Base-by-base conservation (phyloP, 2,888 invertebrate genomes). In the Tortricodes alternella region DNA sequence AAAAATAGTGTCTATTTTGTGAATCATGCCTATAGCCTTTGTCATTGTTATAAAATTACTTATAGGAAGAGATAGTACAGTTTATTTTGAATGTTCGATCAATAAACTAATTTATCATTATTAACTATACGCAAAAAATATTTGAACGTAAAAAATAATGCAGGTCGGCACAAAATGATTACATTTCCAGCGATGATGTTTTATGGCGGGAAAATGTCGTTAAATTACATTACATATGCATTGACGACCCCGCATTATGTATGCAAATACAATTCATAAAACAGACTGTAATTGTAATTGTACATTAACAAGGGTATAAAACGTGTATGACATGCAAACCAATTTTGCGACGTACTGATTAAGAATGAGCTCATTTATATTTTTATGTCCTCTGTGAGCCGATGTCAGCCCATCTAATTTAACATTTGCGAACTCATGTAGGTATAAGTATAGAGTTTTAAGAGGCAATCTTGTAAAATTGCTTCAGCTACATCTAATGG, bases 211-310 rank as follows among this genome's bases (percentile, higher is more conserved):
- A 23, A 27, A 21, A 27, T 29, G 13, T 49, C 48, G 21, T 55
- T 35, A 55, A 55, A 55, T 55, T 55, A 55, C 21, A 55, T 55
- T 55, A 55, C 21, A 35, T 55, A 55, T 55, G 55, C 55, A 55
- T 55, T 41, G 48, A 34, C 23, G 16, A 9, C 41, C 41, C 35
- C 48, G 9, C 27, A 19, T 21, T 41, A 15, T 43, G 41, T 43
- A 55, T 49, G 55, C 55, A 27, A 55, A 55, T 49, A 15, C 16
- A 35, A 15, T 24, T 34, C 11, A 35, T 50, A 18, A 41, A 51
- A 53, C 16, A 24, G 24, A n/a, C n/a, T 16, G 15, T 24, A 24
- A 13, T 49, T 49, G 27, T 27, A 27, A 9, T 8, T 38, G 15
- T 16, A 46, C 16, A 53, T 37, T 29, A 32, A 46, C 37, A 29